Evolutionary conservation across 2,888 invertebrate species (phyloP).

Genomic region (Mimachlamys varia): DNA sequence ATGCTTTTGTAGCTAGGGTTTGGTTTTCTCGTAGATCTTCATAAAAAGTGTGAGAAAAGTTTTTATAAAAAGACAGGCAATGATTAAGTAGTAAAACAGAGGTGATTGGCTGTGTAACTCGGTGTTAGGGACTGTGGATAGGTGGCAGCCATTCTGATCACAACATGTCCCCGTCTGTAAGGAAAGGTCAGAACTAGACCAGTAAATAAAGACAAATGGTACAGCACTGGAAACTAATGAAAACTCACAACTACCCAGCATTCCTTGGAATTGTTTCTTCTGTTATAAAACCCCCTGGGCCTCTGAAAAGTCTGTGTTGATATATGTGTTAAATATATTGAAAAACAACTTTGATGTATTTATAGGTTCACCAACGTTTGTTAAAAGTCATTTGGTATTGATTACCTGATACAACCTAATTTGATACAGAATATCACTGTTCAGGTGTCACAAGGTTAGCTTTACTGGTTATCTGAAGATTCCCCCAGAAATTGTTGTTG

Average conservation of each 20-base stretch:
- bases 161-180: background rate
- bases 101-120: background rate
- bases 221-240: background rate
- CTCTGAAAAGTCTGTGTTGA: background rate
- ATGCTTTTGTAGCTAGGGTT: background rate
- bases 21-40: background rate
- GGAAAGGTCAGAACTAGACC: background rate
- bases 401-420: background rate
- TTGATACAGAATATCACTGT: background rate
- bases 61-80: background rate
- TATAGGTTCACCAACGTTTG: background rate
- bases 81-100: background rate
- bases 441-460: background rate
- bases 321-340: background rate
- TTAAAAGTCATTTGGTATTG: background rate
- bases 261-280: background rate
- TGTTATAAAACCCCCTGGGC: background rate
- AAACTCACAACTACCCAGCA: background rate
- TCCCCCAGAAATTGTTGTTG: no score
- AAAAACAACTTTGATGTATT: background rate
- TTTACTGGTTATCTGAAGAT: no score
- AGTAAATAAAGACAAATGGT: slow-evolving; percentile 1
- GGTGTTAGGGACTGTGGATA: background rate
- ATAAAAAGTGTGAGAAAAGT: background rate
- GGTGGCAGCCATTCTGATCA: background rate